Conservation (phyloP, 2,113 vertebrate species). For the Hippolais icterina region DNA sequence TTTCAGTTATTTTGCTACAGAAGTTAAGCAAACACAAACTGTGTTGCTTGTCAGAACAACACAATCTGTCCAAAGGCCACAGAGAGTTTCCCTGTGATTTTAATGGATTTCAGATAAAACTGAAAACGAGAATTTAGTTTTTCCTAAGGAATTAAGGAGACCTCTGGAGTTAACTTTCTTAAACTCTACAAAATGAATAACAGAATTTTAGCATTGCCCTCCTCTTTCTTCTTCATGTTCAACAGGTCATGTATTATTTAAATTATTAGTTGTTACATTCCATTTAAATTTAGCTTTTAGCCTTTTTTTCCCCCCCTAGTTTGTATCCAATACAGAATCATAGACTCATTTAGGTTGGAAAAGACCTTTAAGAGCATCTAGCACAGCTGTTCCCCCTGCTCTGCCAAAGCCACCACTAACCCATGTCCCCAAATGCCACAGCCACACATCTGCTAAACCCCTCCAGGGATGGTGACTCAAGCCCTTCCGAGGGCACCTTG, state of each 20-base stretch:
- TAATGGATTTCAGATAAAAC: not conserved
- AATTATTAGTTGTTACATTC: not conserved
- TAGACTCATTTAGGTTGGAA: not conserved
- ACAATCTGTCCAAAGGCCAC: not conserved
- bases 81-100: not conserved
- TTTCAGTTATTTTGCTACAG: not conserved
- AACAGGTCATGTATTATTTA: not conserved
- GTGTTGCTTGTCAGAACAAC: not conserved
- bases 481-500: not conserved
- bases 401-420: not conserved
- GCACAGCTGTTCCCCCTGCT: not conserved
- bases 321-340: not conserved
- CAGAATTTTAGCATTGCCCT: not conserved
- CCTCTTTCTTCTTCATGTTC: not conserved
- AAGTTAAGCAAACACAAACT: not conserved
- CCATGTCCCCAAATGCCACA: not conserved
- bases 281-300: not conserved
- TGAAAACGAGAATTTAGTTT: not conserved
- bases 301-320: not conserved
- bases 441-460: not conserved
- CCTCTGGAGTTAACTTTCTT: not conserved
- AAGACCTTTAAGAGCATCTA: not conserved
- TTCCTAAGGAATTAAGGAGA: not conserved
- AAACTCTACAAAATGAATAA: not conserved
- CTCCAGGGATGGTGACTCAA: not conserved